Evolutionary conservation across 2,797 vertebrate species (phyloP).

Genomic region (Artibeus jamaicensis): DNA sequence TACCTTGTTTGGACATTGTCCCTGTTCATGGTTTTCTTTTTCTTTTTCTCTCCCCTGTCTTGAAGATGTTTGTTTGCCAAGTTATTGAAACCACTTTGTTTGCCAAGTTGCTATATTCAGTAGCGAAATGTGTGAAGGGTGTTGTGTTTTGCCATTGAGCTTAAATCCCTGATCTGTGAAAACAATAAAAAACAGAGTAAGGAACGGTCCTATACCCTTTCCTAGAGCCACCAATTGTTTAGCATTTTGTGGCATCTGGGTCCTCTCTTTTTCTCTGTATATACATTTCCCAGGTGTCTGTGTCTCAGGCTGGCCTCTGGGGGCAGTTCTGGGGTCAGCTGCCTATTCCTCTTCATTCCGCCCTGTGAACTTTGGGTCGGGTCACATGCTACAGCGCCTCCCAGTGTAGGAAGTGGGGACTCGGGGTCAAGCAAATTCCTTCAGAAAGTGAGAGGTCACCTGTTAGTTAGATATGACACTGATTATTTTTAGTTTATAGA

Average conservation of each 20-base stretch:
- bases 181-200: background rate
- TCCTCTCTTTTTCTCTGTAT: background rate
- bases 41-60: background rate
- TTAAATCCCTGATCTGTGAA: background rate
- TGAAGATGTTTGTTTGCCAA: background rate
- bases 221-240: background rate
- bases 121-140: slow-evolving; percentile 3
- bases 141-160: background rate
- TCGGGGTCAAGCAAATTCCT: background rate
- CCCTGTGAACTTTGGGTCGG: background rate
- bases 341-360: background rate
- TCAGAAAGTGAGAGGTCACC: background rate
- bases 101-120: background rate
- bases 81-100: slow-evolving; percentile 25
- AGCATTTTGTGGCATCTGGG: background rate
- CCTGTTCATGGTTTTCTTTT: background rate
- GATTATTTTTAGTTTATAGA: background rate
- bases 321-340: background rate
- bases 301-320: background rate
- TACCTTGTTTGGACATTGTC: background rate
- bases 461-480: background rate
- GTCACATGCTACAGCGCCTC: background rate
- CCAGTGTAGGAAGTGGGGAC: background rate
- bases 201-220: background rate
- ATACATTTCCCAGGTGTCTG: background rate